Conservation (phyloP, 2,113 vertebrate genomes). For the Eubucco bourcierii region DNA sequence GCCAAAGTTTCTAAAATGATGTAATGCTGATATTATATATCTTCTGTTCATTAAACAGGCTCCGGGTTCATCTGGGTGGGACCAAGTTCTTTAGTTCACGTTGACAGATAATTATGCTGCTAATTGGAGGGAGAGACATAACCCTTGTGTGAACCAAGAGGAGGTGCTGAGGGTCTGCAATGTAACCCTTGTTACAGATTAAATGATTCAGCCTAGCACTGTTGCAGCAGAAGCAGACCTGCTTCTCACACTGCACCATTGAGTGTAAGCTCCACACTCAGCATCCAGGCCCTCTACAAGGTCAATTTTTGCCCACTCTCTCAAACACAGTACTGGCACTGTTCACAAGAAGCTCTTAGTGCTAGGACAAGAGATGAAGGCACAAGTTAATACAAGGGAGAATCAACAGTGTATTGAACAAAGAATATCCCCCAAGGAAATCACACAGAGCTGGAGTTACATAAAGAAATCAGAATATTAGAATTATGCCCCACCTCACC, state of each 20-base stretch:
- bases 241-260: background rate
- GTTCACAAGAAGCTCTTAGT: background rate
- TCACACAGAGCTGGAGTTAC: background rate
- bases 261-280: background rate
- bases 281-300: background rate
- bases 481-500: rapidly evolving
- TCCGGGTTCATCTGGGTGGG: background rate
- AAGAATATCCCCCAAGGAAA: background rate
- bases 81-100: background rate
- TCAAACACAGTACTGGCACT: background rate
- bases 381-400: background rate
- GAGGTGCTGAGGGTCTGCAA: background rate
- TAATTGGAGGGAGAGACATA: background rate
- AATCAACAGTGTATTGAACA: background rate
- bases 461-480: background rate
- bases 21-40: background rate
- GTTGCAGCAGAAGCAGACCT: background rate
- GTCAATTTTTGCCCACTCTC: background rate
- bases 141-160: background rate
- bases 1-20: background rate
- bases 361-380: background rate
- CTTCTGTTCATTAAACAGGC: background rate
- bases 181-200: background rate
- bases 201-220: background rate
- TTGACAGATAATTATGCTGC: background rate